phyloP scores from a whole-genome alignment of 2,797 vertebrate species.

The Sphenopsis melanotis region DNA sequence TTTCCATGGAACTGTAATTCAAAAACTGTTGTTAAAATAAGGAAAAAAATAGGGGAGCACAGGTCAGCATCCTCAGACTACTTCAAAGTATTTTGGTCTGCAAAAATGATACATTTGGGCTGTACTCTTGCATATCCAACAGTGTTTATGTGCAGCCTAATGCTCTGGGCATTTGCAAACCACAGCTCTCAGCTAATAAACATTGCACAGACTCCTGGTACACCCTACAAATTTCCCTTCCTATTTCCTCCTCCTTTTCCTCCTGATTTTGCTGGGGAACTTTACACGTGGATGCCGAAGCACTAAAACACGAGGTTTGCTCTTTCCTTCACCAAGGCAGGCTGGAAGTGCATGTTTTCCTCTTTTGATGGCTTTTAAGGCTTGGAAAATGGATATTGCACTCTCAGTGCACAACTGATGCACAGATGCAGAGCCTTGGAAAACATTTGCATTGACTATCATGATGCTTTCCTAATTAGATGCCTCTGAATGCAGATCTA shows the following conservation, averaged over 20 bases:
- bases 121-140: neutral
- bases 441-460: slow-evolving; percentile 36
- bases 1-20: neutral
- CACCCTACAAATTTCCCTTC: neutral
- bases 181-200: neutral
- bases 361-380: neutral
- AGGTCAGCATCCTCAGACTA: neutral
- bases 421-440: slow-evolving; percentile 55
- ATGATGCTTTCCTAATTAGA: slow-evolving; percentile 67
- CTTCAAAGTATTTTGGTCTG: neutral
- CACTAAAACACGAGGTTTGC: neutral
- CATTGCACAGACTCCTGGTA: neutral
- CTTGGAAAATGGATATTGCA: neutral
- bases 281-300: neutral
- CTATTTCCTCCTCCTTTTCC: neutral
- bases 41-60: neutral
- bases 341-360: neutral
- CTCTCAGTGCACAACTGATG: slow-evolving; percentile 14
- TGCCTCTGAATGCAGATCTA: slow-evolving; percentile 22
- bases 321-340: neutral
- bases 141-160: neutral
- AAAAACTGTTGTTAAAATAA: neutral
- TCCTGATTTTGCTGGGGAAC: neutral
- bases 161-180: neutral
- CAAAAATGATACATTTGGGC: neutral